These are phyloP conservation scores for Sebastes baramenuke DNA, from an alignment of 2,797 vertebrate species.

Conservation along the genomic window DNA sequence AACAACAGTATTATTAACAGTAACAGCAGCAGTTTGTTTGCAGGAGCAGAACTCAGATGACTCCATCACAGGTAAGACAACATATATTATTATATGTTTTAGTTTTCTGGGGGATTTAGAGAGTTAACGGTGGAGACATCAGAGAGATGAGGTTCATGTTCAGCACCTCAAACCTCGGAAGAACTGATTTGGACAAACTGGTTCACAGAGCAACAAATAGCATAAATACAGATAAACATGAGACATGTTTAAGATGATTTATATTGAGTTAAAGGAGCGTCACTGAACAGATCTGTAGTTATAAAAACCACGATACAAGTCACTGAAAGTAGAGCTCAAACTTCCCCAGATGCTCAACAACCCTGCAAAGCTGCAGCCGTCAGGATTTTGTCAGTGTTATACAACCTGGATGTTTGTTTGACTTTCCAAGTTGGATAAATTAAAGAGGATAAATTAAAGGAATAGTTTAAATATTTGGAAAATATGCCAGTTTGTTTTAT, in stretches of 20 bases:
- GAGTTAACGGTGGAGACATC: background rate
- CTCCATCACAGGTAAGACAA: slow-evolving; percentile 35
- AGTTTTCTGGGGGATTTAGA: too few species aligned
- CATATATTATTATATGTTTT: background rate
- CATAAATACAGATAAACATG: background rate
- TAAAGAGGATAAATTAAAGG: background rate
- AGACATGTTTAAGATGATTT: background rate
- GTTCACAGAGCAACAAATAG: too few species aligned
- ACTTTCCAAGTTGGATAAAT: too few species aligned
- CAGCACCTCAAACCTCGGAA: background rate
- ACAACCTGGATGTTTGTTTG: background rate
- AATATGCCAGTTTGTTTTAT: background rate
- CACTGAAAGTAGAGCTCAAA: too few species aligned
- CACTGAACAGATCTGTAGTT: too few species aligned
- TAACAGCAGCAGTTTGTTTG: background rate
- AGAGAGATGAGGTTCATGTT: background rate
- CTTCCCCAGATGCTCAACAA: too few species aligned
- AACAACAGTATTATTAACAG: background rate
- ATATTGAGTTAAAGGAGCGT: fast-evolving
- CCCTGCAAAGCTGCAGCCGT: background rate
- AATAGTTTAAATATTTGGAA: background rate
- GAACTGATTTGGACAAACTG: background rate
- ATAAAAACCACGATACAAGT: too few species aligned
- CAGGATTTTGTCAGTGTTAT: background rate
- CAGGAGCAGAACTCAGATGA: background rate